Base-by-base conservation (phyloP, 2,888 invertebrate species). In the Cheilosia grossa region DNA sequence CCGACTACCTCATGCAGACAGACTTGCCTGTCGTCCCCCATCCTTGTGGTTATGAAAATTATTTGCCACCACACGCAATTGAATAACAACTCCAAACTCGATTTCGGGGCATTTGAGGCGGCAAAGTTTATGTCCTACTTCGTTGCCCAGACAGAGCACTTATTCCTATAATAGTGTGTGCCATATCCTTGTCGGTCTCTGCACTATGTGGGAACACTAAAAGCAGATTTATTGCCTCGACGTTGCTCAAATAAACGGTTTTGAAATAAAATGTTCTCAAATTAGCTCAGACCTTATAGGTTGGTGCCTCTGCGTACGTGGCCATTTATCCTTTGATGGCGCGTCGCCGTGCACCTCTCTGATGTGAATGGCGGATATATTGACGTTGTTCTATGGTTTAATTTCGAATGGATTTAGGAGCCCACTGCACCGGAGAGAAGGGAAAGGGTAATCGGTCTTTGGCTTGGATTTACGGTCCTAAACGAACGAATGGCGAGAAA, bases 211-310 rank as follows among this genome's bases (percentile, higher is more conserved):
- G 17, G 75, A 75, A 77, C 81, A 81, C 81, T 85, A 81, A 85
- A 53, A 67, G 54, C 72, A 77, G 70, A 85, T 85, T 85, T 85
- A 85, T 85, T 61, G 81, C 66, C 51, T 7, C 21, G 72, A 77
- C 85, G 81, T 81, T 85, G 81, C 81, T 85, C 85, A 85, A 85
- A 81, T 85, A 85, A 85, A 85, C 72, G 77, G 67, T 72, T 85
- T 85, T 77, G 81, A 85, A 87, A 85, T 87, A 87, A 87, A 87
- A 82, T 87, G 86, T 79, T 82, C 87, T 75, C 86, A 75, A 87
- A 87, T 87, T 88, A 87, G 87, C 85, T 87, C 70, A 59, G 82
- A 74, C 77, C 87, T 70, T 81, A 1, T 30, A 80, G 82, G 56
- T 79, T 64, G 19, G 7, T 24, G 44, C 21, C 40, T 64, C 10